Conservation (phyloP, 2,113 vertebrate genomes). For the Lepus americanus region DNA sequence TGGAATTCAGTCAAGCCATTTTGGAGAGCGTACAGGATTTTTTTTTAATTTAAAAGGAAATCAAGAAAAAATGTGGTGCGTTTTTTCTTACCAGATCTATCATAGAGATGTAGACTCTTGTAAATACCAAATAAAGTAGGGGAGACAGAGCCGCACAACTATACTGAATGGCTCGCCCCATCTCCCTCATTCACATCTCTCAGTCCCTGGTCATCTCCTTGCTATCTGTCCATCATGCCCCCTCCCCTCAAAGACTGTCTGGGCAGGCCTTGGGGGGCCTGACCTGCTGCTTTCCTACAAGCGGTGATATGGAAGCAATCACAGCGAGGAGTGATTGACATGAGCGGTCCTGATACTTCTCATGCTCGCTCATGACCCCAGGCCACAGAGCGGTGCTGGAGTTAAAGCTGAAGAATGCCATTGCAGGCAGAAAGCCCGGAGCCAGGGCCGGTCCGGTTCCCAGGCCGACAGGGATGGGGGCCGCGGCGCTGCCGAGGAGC, state of each 20-base stretch:
- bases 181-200: not conserved
- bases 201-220: not conserved
- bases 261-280: slow-evolving; percentile 30
- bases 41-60: not conserved
- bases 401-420: not conserved
- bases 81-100: slow-evolving; percentile 14
- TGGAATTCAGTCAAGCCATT: not conserved
- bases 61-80: not conserved
- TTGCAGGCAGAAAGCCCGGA: slow-evolving; percentile 6
- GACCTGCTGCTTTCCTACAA: slow-evolving; percentile 11
- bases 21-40: not conserved
- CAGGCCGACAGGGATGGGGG: not conserved
- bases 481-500: slow-evolving; percentile 37
- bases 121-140: not conserved
- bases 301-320: slow-evolving; percentile 57
- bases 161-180: accelerated
- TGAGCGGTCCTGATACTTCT: slow-evolving; percentile 49
- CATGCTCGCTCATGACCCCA: not conserved
- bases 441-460: not conserved
- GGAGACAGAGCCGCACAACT: not conserved
- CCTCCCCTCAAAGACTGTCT: not conserved
- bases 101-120: not conserved
- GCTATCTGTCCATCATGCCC: not conserved
- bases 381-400: not conserved
- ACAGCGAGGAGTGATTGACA: not conserved